Evolutionary conservation across 2,113 vertebrate species (phyloP).

Genomic region (Lycaon pictus): DNA sequence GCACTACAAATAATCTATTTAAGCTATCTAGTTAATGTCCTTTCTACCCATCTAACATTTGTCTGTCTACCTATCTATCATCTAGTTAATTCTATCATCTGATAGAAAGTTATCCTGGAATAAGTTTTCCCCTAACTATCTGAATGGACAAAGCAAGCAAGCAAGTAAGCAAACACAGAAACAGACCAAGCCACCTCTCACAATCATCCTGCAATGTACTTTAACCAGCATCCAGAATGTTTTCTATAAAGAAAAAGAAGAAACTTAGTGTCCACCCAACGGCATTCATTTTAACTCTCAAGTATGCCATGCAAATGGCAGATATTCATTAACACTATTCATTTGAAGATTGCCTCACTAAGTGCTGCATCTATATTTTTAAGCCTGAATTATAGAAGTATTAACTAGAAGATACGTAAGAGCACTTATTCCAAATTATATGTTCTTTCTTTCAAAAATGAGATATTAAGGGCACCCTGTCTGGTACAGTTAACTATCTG

Average conservation of each 20-base stretch:
- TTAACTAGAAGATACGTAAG: neutral
- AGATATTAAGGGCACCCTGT: neutral
- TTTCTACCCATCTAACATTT: neutral
- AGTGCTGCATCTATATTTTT: slow-evolving; percentile 30
- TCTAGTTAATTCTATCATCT: neutral
- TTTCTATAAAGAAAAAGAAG: neutral
- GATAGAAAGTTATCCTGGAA: neutral
- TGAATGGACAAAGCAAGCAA: neutral
- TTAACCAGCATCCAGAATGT: neutral
- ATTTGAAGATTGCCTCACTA: neutral
- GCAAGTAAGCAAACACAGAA: neutral
- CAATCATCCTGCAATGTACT: rapidly evolving
- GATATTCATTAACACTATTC: neutral
- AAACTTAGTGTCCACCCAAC: neutral
- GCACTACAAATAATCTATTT: neutral
- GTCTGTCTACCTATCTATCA: neutral
- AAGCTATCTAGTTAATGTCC: neutral
- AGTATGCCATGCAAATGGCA: neutral
- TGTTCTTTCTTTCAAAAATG: slow-evolving; percentile 16
- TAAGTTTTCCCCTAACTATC: neutral
- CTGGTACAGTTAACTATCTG: neutral
- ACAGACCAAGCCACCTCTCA: rapidly evolving
- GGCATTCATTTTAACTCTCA: neutral
- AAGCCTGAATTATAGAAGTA: slow-evolving; percentile 38
- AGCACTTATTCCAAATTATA: slow-evolving; percentile 56